These are phyloP conservation scores for Otus sunia DNA, from an alignment of 2,113 vertebrate species.

Conservation along the genomic window DNA sequence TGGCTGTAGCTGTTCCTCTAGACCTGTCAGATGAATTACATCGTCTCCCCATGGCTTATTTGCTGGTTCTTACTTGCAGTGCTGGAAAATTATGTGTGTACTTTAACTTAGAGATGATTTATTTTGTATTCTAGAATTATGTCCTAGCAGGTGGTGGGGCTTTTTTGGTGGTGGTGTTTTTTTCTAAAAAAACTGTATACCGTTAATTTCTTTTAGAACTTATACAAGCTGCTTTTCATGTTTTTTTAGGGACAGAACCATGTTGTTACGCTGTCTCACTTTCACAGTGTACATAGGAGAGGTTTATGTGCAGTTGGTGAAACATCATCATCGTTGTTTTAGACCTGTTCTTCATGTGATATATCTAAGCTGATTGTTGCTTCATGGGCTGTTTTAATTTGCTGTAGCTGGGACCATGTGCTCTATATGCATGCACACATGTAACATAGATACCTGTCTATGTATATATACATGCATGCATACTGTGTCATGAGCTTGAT, in stretches of 20 bases:
- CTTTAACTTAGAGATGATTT: background rate
- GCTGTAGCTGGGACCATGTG: background rate
- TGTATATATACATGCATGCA: rapidly evolving
- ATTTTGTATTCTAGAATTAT: background rate
- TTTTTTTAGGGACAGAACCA: background rate
- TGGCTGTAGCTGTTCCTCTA: background rate
- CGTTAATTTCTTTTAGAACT: background rate
- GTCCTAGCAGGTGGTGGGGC: background rate
- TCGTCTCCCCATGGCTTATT: rapidly evolving
- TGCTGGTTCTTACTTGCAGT: background rate
- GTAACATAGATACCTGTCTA: background rate
- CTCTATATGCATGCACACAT: rapidly evolving
- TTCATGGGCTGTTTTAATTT: background rate
- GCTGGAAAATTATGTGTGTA: background rate
- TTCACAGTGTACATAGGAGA: background rate
- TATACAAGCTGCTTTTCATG: background rate
- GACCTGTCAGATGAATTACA: background rate
- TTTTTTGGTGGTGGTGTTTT: no score
- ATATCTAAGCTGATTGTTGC: background rate
- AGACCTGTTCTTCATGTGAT: background rate
- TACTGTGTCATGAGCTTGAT: background rate
- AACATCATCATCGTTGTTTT: background rate
- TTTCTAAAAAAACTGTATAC: background rate
- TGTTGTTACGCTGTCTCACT: background rate
- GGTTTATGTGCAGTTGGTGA: background rate